phyloP scores from a whole-genome alignment of 2,888 invertebrate genomes.

The Diaperis boleti region DNA sequence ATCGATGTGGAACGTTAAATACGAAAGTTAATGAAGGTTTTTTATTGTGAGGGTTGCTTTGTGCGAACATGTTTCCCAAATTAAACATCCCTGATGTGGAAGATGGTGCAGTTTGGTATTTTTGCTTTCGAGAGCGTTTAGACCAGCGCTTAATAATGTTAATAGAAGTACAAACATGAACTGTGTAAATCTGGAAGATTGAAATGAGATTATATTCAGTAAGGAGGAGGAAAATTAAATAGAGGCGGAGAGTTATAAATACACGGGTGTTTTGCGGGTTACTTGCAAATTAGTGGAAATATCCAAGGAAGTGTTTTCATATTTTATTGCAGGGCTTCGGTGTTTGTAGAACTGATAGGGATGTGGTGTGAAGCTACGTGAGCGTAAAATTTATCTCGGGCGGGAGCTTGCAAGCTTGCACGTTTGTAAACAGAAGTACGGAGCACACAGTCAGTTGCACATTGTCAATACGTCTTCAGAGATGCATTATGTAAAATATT shows the following conservation, averaged over 20 bases:
- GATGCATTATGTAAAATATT: too few relatives aligned
- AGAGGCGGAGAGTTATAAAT: constrained; percentile 22
- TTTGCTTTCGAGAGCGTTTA: constrained; percentile 4
- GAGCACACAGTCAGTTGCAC: too few relatives aligned
- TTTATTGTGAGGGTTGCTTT: too few relatives aligned
- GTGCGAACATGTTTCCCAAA: too few relatives aligned
- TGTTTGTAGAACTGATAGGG: too few relatives aligned
- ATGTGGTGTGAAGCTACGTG: background rate
- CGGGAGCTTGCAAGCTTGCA: too few relatives aligned
- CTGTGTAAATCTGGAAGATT: constrained; percentile 23
- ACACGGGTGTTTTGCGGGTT: constrained; percentile 16
- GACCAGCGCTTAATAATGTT: constrained; percentile 14
- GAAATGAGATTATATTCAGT: constrained; percentile 12
- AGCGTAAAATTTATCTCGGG: too few relatives aligned
- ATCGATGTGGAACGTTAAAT: constrained; percentile 24
- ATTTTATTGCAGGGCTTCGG: constrained; percentile 6
- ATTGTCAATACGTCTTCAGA: too few relatives aligned
- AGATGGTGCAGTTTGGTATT: constrained; percentile 4
- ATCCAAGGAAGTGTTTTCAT: constrained; percentile 9
- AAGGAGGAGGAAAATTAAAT: constrained; percentile 28
- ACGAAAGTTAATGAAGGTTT: constrained; percentile 21
- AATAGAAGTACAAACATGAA: constrained; percentile 18
- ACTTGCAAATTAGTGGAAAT: constrained; percentile 23
- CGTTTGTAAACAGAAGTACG: too few relatives aligned
- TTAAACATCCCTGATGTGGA: too few relatives aligned